These are phyloP conservation scores for Cephus pulcher DNA, from an alignment of 2,888 invertebrate genomes.

Conservation along the genomic window DNA sequence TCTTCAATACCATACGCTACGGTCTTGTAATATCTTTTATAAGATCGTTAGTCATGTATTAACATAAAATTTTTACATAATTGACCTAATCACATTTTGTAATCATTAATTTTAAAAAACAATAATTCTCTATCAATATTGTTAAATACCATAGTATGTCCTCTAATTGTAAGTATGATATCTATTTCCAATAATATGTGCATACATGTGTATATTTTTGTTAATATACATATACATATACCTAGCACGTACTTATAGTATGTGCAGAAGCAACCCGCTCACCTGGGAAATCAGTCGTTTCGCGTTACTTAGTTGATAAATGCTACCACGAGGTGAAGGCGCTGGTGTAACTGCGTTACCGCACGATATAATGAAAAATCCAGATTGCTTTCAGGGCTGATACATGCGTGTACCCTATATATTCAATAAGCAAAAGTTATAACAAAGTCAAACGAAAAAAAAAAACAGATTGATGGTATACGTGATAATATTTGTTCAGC, in stretches of 20 bases:
- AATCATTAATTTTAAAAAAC: not conserved
- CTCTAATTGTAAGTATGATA: too few relatives aligned
- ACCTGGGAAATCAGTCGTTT: conserved; percentile 49
- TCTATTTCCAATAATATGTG: too few relatives aligned
- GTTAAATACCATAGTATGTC: not conserved
- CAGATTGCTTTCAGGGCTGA: conserved; percentile 16
- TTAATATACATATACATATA: not conserved
- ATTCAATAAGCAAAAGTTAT: not conserved
- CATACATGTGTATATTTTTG: not conserved
- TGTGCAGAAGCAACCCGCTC: conserved; percentile 28
- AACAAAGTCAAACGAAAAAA: not conserved
- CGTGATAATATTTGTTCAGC: not conserved
- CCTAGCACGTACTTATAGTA: not conserved
- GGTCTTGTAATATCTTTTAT: not conserved
- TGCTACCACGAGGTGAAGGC: not conserved
- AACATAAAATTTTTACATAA: not conserved
- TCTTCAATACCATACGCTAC: not conserved
- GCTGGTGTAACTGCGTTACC: conserved; percentile 23
- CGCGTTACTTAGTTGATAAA: conserved; percentile 21
- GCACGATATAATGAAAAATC: conserved; percentile 36
- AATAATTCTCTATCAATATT: not conserved
- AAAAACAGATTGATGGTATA: not conserved
- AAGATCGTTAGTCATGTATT: too few relatives aligned
- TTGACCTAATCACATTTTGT: not conserved
- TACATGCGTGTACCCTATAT: not conserved